Evolutionary conservation across 2,888 invertebrate species (phyloP), one percentile per base, ranked within the genome.

Genomic region (Melolontha melolontha): DNA sequence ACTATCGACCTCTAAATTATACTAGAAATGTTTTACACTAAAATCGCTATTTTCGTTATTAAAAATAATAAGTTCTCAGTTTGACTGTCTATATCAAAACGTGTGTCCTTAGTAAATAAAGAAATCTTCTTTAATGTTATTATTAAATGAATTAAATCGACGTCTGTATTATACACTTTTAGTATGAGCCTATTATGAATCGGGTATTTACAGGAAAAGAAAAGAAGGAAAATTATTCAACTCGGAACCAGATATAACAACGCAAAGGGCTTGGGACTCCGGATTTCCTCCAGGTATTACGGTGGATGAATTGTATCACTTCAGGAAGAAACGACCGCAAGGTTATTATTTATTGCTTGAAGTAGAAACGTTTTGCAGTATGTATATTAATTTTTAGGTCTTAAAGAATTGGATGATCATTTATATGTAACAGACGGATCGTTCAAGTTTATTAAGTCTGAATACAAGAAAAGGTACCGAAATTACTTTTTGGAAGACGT

Each of bases 221-320:
- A 50, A 50, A 27, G 51, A 62, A 49, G 27, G 17, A 2, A 62
- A 54, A 55, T 52, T 54, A 49, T 66, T 65, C 22, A 27, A 47
- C 69, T 75, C 76, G 8, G 75, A 76, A 47, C 72, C 76, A 51
- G 74, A 76, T 50, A 70, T 76, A 72, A 72, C 74, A 62, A 76
- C 77, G 76, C 65, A 68, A 47, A 57, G 68, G 8, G 44, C 27
- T 34, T 72, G 71, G 71, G 68, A 75, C 65, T 71, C 73, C 74
- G 81, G 82, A 64, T 83, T 85, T 71, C 82, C 85, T 70, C 85
- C 86, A 34, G 84, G 85, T 22, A 77, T 84, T 52, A 86, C 86
- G n/a, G 87, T 87, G 49, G 87, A 87, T 75, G 85, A 86, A 72
- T 78, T 87, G 55, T 82, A 82, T 51, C 81, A 83, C 66, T 86